Evolutionary conservation across 2,888 invertebrate species (phyloP), one percentile per base, ranked within the genome.

Genomic region (Spicauda simplicius): DNA sequence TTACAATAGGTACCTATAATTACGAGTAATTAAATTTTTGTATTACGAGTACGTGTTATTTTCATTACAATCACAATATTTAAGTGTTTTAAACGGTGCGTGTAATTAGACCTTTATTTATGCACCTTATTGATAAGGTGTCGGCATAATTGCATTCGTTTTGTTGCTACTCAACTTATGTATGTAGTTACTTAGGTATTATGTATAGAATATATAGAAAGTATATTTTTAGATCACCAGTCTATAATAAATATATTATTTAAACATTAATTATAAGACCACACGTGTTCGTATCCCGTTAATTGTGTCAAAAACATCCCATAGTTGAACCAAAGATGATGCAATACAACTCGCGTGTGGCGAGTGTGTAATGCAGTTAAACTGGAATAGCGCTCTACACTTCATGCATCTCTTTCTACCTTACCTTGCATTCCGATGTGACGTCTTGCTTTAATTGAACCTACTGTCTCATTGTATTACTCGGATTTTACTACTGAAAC

Each of bases 401-500:
- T 45, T 58, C 50, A 2, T 41, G 25, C 64, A 18, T 64, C 64
- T 64, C 64, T 64, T 53, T 65, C 64, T 54, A 59, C 41, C 58
- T 12, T 18, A 37, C 58, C 53, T 19, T 25, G 14, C 14, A 10
- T 14, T 18, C 53, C 12, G 5, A 16, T 19, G 19, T 48, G 53
- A 25, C 50, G 52, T 19, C 59, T 25, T 33, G 11, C 45, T 30
- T 59, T 54, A 48, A 45, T 59, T 48, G 19, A 53, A 45, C 18
- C 33, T 33, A 58, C 14, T 25, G 14, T 14, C 25, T 59, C 53
- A 11, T 33, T 25, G 19, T 3, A 54, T 53, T 30, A n/a, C 54
- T 11, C 59, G 59, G 59, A 5, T 62, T 45, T 33, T 25, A 60
- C 14, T 33, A 18, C 60, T 60, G 60, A 52, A 60, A 60, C 11